phyloP scores from a whole-genome alignment of 2,113 vertebrate genomes.

The Trogon melanurus region DNA sequence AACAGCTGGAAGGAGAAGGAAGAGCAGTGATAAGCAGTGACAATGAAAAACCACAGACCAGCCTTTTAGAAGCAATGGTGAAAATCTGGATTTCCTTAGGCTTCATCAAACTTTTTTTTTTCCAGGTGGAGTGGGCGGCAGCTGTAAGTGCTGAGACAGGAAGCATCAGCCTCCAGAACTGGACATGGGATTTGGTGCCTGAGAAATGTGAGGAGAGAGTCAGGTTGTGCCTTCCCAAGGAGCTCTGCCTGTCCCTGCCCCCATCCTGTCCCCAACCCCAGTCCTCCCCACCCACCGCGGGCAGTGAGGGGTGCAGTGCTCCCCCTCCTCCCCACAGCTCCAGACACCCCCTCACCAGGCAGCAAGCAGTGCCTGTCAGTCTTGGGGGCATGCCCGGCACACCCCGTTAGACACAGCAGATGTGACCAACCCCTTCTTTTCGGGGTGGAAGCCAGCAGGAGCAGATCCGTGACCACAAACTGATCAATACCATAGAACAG shows the following conservation, averaged over 20 bases:
- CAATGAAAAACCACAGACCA: not conserved
- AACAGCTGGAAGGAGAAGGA: not conserved
- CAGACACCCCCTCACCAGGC: not conserved
- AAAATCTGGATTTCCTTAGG: not conserved
- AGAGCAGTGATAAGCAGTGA: not conserved
- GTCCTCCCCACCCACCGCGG: not conserved
- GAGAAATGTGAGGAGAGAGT: rapidly evolving
- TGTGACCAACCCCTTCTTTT: not conserved
- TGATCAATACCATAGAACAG: not conserved
- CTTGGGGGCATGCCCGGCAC: rapidly evolving
- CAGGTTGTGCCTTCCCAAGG: not conserved
- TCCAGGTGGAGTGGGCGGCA: not conserved
- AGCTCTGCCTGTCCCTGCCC: too few relatives aligned
- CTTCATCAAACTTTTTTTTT: not conserved
- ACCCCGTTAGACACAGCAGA: not conserved
- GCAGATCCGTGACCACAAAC: not conserved
- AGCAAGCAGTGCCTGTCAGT: not conserved
- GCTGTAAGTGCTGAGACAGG: not conserved
- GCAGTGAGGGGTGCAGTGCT: not conserved
- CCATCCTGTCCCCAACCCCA: too few relatives aligned
- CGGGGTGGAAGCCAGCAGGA: not conserved
- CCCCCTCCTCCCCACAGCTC: not conserved
- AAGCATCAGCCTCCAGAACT: not conserved
- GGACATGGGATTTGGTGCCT: not conserved
- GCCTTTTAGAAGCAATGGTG: not conserved